Base-by-base conservation (phyloP, 2,113 vertebrate genomes). In the Laticauda laticaudata region DNA sequence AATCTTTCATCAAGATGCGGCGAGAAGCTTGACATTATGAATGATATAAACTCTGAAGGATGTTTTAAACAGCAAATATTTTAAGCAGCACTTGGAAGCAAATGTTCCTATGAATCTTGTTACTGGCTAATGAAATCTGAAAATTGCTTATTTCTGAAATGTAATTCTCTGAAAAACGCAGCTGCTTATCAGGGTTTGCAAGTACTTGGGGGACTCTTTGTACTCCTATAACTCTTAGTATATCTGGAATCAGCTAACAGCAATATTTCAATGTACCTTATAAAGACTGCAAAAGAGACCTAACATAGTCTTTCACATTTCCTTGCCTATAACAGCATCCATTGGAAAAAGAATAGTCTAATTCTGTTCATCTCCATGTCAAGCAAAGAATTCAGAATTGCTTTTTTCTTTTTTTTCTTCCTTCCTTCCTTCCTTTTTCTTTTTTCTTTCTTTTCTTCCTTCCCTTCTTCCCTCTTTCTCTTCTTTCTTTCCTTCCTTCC, bases 91-190 rank as follows among this genome's bases (percentile, higher is more conserved):
- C 53, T 95, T 91, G 56, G 92, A 54, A 20, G 34, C 20, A 88
- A 5, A 14, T n/a, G 48, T 69, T 39, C 93, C 87, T 20, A 90
- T 1, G 15, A 93, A 96, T 93, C 94, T 51, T 94, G 87, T 92
- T 96, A 95, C 29, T 39, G 1, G 75, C 59, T 97, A 97, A 97
- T 96, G 75, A 95, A 94, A 96, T 96, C 92, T 57, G 57, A 92
- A 91, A 87, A 94, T 94, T 92, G 88, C 21, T 11, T 93, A 53
- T 81, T 92, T 95, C 94, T 94, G 93, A 95, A 94, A 88, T 57
- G 90, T 87, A 87, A 94, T 85, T 92, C 95, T 95, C 75, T 48
- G n/a, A 91, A 92, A 57, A 12, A 24, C 45, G 86, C 3, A 53
- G 81, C 90, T 94, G 56, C 88, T 94, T 92, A 93, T 92, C 91